Evolutionary conservation across 2,797 vertebrate genomes (phyloP), one percentile per base, ranked within the genome.

Genomic region (Smutsia gigantea): DNA sequence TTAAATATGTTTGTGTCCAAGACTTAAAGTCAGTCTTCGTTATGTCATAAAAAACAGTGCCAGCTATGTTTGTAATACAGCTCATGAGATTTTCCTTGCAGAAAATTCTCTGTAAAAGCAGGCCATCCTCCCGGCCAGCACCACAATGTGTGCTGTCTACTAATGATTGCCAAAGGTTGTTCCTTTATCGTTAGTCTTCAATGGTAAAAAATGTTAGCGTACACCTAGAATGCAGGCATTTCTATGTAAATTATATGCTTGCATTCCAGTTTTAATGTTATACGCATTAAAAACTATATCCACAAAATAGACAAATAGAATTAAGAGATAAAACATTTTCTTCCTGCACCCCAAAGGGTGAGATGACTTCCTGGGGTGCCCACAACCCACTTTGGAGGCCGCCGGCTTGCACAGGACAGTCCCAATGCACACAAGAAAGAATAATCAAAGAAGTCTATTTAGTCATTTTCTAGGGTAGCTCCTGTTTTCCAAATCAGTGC

Each of bases 91-190:
- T 63, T 59, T 94, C 59, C 17, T 66, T 98, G 75, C 84, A 86
- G 78, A 93, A 97, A 96, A 69, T 78, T 88, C 42, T 86, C 51
- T 85, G 53, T 88, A 90, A 64, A 95, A 97, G 23, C 37, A 49
- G 27, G n/a, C 23, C 78, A 55, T 59, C 51, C n/a, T 93, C 46
- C 39, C 77, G 42, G 46, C 25, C 66, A 81, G 42, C 79, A 72
- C 14, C 69, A 66, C 46, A 39, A 29, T 53, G 66, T 18, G 6
- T 72, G n/a, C 71, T 85, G 21, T 75, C 83, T 89, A 68, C 61
- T 69, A 66, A 53, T 34, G 11, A 21, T 92, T 84, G 68, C 78
- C 19, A 59, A 83, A 63, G 19, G 57, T 55, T 94, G 92, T 93
- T 77, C 37, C 74, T 61, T 90, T 63, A 90, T 93, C 34, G 37